Evolutionary conservation across 2,113 vertebrate genomes (phyloP).

Genomic region (Vulpes vulpes): DNA sequence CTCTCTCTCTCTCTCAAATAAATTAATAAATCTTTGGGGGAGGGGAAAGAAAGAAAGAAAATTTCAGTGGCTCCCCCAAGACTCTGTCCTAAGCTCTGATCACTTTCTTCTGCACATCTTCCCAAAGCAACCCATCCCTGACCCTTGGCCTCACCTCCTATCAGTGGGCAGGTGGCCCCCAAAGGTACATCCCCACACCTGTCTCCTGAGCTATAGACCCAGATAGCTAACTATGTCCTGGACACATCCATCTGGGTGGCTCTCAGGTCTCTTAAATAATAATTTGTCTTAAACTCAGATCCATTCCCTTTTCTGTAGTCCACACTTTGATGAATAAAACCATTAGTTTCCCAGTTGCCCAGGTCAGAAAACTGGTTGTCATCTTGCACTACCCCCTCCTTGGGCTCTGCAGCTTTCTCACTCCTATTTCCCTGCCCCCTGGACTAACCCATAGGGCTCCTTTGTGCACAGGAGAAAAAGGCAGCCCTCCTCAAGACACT

Average conservation of each 20-base stretch:
- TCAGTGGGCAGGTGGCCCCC: not conserved
- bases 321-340: not conserved
- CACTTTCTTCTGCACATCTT: not conserved
- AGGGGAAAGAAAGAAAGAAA: not conserved
- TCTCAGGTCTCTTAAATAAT: not conserved
- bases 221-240: no score
- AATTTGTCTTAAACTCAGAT: not conserved
- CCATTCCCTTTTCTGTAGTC: not conserved
- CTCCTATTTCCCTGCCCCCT: not conserved
- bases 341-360: not conserved
- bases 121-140: not conserved
- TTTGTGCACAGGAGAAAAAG: not conserved
- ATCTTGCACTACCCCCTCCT: not conserved
- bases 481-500: not conserved
- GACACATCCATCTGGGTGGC: not conserved
- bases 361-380: not conserved
- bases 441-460: not conserved
- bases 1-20: not conserved
- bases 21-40: not conserved
- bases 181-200: not conserved
- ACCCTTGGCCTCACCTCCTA: not conserved
- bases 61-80: not conserved
- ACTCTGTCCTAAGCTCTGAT: not conserved
- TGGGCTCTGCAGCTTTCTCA: not conserved
- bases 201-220: not conserved